Percentiles rank a stretch among this genome's conserved stretches.
Evolutionary conservation across 2,888 invertebrate species (phyloP).

Genomic region (Hyles lineata): DNA sequence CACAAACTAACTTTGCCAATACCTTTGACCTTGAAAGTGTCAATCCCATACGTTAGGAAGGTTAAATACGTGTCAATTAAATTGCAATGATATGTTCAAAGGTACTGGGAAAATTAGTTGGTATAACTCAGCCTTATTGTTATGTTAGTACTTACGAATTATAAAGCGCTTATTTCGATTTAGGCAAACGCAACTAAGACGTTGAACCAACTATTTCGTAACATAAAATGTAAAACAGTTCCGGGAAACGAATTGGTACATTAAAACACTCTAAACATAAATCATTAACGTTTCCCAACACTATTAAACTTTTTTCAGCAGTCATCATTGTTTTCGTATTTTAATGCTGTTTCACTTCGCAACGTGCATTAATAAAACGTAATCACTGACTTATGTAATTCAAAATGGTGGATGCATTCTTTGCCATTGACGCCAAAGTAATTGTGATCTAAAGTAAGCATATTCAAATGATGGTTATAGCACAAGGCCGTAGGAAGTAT

Average conservation of each 20-base stretch:
- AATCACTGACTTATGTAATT: slow-evolving; percentile 45
- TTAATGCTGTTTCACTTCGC: background rate
- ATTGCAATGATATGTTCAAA: too few species aligned
- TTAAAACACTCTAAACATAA: background rate
- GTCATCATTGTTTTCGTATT: slow-evolving; percentile 10
- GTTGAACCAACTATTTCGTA: background rate
- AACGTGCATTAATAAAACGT: slow-evolving; percentile 38
- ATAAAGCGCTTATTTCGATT: too few species aligned
- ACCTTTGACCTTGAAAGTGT: too few species aligned
- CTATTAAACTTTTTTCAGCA: slow-evolving; percentile 11
- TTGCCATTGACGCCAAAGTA: slow-evolving; percentile 62
- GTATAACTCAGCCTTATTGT: too few species aligned
- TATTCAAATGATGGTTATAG: background rate
- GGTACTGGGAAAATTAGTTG: too few species aligned
- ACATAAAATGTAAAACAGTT: background rate
- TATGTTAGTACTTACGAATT: too few species aligned
- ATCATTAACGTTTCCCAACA: slow-evolving; percentile 5
- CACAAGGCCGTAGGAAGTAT: background rate
- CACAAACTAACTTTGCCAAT: too few species aligned
- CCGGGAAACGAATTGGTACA: background rate
- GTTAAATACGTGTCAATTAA: too few species aligned
- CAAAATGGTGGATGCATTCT: slow-evolving; percentile 59
- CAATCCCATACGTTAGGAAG: too few species aligned
- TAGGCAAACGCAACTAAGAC: background rate
- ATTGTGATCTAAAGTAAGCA: slow-evolving; percentile 43